Conservation (phyloP, 2,888 invertebrate species). For the Acanthacorydalis orientalis region DNA sequence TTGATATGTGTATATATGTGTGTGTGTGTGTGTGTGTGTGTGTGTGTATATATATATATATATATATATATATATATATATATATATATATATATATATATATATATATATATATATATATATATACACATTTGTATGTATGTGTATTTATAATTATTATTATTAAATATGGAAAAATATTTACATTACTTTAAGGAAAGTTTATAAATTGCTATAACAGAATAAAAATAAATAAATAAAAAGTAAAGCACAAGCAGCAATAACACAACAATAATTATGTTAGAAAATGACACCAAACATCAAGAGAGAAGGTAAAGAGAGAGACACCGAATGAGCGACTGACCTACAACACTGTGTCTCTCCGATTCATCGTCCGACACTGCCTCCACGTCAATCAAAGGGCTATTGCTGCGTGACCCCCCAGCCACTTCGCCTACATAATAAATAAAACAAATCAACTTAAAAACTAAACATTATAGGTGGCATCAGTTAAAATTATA, state of each 20-base stretch:
- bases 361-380: slow-evolving; percentile 40
- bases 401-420: slow-evolving; percentile 40
- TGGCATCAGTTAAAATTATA: not conserved
- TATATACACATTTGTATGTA: no score
- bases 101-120: no score
- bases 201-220: no score
- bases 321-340: slow-evolving; percentile 27
- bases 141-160: no score
- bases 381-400: slow-evolving; percentile 50
- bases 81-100: no score
- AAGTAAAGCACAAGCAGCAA: not conserved
- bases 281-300: slow-evolving; percentile 4
- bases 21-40: no score
- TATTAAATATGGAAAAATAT: no score
- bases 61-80: no score
- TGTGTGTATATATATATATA: no score
- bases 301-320: slow-evolving; percentile 1
- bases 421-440: slow-evolving; percentile 45
- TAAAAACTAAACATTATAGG: not conserved
- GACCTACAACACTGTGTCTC: slow-evolving; percentile 35
- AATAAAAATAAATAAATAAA: not conserved
- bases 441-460: slow-evolving; percentile 12
- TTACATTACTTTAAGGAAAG: no score
- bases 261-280: not conserved
- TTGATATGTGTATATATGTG: no score